Conservation (phyloP, 2,113 vertebrate genomes). For the Pelobates fuscus region DNA sequence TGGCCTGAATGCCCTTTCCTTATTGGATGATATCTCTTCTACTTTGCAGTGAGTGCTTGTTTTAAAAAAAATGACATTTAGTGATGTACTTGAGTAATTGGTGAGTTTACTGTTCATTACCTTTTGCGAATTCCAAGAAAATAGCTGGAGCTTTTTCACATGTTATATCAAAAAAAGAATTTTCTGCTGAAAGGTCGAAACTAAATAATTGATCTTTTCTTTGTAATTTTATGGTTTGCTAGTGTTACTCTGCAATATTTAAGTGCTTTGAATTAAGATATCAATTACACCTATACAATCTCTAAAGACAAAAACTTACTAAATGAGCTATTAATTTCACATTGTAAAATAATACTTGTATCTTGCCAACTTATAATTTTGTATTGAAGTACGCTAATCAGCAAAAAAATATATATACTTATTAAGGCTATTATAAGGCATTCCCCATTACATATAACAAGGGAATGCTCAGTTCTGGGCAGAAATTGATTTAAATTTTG, state of each 20-base stretch:
- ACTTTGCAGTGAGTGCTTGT: constrained; percentile 47
- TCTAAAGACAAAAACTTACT: constrained; percentile 26
- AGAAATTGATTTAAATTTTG: too few relatives aligned
- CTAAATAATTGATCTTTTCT: constrained; percentile 57
- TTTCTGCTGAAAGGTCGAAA: constrained; percentile 65
- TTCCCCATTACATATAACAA: not conserved
- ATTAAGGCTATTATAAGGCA: not conserved
- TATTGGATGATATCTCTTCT: constrained; percentile 51
- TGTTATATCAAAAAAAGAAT: constrained; percentile 63
- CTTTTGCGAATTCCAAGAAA: constrained; percentile 60
- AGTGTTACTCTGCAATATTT: constrained; percentile 51
- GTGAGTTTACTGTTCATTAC: constrained; percentile 69
- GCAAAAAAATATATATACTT: not conserved
- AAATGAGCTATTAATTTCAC: constrained; percentile 41
- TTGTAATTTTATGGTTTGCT: constrained; percentile 54
- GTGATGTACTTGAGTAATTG: constrained; percentile 64
- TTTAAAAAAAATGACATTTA: constrained; percentile 63
- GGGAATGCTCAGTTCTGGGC: too few relatives aligned
- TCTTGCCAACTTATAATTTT: not conserved
- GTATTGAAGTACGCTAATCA: not conserved
- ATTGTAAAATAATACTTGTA: not conserved
- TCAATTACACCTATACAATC: constrained; percentile 46
- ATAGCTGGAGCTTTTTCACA: constrained; percentile 56
- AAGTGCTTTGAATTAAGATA: constrained; percentile 56
- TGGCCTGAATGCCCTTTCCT: constrained; percentile 51